Percentiles rank a stretch among this genome's conserved stretches.
phyloP scores from a whole-genome alignment of 2,797 vertebrate species.

The Sparidentex hasta region DNA sequence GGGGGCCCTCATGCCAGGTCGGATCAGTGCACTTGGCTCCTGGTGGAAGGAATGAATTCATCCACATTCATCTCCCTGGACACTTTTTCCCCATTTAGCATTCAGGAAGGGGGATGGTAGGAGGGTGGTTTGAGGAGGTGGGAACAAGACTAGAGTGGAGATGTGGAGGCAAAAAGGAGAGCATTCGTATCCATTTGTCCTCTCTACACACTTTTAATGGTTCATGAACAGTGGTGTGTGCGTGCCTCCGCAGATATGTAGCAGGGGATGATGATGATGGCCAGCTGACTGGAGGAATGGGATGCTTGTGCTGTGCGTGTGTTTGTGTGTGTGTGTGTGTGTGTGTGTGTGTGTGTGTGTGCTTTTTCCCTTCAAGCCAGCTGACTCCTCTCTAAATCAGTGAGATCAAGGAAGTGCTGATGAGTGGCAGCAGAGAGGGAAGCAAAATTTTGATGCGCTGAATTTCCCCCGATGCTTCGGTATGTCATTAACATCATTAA shows the following conservation, averaged over 20 bases:
- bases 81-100: slow-evolving; percentile 62
- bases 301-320: neutral
- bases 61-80: slow-evolving; percentile 65
- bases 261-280: slow-evolving; percentile 11
- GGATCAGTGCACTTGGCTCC: slow-evolving; percentile 73
- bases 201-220: slow-evolving; percentile 11
- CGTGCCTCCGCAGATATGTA: neutral
- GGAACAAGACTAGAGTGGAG: slow-evolving; percentile 16
- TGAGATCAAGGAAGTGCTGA: slow-evolving; percentile 43
- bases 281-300: slow-evolving; percentile 37
- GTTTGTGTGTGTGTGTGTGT: neutral
- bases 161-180: slow-evolving; percentile 8
- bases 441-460: slow-evolving; percentile 14
- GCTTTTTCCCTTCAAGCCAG: slow-evolving; percentile 31
- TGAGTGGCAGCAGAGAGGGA: slow-evolving; percentile 20
- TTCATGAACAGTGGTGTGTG: neutral
- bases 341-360: neutral
- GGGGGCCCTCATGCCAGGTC: slow-evolving; percentile 59
- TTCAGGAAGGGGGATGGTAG: slow-evolving; percentile 45
- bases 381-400: slow-evolving; percentile 64
- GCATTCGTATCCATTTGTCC: slow-evolving; percentile 7
- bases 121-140: slow-evolving; percentile 16
- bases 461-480: slow-evolving; percentile 25
- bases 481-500: slow-evolving; percentile 12
- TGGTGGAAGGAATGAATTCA: slow-evolving; percentile 63